These are phyloP conservation scores for Drosophila silvestris DNA, from an alignment of 2,888 invertebrate genomes.

Conservation along the genomic window DNA sequence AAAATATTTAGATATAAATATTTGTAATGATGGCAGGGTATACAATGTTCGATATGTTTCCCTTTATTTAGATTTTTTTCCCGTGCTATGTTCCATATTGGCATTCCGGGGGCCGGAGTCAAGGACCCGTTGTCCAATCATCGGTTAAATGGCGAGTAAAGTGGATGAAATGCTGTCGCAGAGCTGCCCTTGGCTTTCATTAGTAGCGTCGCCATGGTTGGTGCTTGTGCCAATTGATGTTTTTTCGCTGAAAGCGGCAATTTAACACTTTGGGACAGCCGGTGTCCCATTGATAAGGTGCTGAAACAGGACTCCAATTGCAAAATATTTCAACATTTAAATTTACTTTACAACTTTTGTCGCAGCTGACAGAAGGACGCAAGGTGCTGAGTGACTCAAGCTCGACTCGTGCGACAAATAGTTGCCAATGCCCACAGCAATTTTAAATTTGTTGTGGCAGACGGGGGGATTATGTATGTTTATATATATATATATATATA, in stretches of 20 bases:
- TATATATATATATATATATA: not conserved
- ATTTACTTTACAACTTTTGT: slow-evolving; percentile 57
- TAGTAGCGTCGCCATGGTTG: slow-evolving; percentile 52
- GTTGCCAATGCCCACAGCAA: slow-evolving; percentile 29
- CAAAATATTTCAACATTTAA: slow-evolving; percentile 71
- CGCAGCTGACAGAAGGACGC: slow-evolving; percentile 4
- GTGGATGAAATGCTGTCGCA: slow-evolving; percentile 48
- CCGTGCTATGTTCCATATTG: slow-evolving; percentile 35
- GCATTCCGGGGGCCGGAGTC: slow-evolving; percentile 10
- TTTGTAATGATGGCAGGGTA: slow-evolving; percentile 10
- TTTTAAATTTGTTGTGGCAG: not conserved
- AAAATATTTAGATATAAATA: not conserved
- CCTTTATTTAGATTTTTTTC: slow-evolving; percentile 21
- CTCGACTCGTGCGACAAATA: slow-evolving; percentile 27
- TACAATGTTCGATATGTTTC: not conserved
- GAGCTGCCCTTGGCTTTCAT: slow-evolving; percentile 60
- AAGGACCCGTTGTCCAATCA: slow-evolving; percentile 68
- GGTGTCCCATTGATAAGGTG: slow-evolving; percentile 34
- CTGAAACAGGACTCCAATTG: slow-evolving; percentile 5
- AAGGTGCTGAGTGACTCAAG: slow-evolving; percentile 13
- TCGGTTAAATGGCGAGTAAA: slow-evolving; percentile 78
- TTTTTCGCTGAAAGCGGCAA: slow-evolving; percentile 61
- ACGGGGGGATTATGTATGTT: too few relatives aligned
- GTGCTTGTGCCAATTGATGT: slow-evolving; percentile 58
- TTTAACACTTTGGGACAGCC: slow-evolving; percentile 61